A percentile compares a stretch with the other conserved stretches of the same genome.
These are phyloP conservation scores for Trichechus manatus DNA, from an alignment of 2,113 vertebrate species.

Conservation along the genomic window DNA sequence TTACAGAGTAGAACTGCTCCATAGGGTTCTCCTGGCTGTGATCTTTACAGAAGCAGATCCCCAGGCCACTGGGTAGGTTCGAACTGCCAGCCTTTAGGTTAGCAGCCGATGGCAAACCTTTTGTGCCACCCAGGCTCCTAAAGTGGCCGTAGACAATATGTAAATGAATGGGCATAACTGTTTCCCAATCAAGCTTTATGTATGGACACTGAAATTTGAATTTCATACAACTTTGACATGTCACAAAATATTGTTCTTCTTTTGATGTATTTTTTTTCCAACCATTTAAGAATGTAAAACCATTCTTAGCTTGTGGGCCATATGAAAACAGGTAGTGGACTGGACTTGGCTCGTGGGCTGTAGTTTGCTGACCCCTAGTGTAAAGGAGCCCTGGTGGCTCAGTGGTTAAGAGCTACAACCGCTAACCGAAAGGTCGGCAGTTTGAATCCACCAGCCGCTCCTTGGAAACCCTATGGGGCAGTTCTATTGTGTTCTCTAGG, in stretches of 20 bases:
- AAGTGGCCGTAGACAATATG: fast-evolving
- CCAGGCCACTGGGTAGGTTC: neutral
- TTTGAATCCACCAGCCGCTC: too few species aligned
- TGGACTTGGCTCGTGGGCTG: neutral
- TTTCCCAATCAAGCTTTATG: neutral
- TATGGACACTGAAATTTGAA: neutral
- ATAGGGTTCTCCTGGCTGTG: neutral
- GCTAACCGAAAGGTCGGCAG: too few species aligned
- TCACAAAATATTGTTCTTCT: neutral
- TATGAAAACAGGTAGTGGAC: neutral
- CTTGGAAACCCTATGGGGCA: too few species aligned
- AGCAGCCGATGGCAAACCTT: neutral
- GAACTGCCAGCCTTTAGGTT: neutral
- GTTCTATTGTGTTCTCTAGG: too few species aligned
- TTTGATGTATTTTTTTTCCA: too few species aligned
- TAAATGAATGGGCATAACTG: neutral
- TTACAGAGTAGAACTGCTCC: neutral
- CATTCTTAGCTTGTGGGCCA: neutral
- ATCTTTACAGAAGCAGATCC: neutral
- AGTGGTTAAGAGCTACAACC: too few species aligned
- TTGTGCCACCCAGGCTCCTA: neutral
- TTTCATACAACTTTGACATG: neutral
- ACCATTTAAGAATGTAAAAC: neutral
- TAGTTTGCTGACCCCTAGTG: neutral
- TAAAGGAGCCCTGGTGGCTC: too few species aligned